Percentiles rank a stretch among this genome's conserved stretches.
phyloP scores from a whole-genome alignment of 2,113 vertebrate genomes.

The Trematomus loennbergii region DNA sequence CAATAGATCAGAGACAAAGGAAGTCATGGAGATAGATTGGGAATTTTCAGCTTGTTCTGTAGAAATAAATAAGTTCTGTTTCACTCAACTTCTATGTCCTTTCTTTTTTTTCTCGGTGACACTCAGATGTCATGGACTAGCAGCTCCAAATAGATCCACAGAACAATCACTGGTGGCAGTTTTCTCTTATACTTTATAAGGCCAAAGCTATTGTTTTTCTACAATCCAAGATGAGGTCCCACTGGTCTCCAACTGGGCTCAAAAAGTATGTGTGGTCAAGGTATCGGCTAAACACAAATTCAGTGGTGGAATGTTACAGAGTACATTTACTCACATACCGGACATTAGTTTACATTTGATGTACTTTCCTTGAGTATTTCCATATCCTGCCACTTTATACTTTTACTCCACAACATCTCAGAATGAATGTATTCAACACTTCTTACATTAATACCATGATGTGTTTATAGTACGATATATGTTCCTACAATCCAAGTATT shows the following conservation, averaged over 20 bases:
- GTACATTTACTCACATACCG: too few species aligned
- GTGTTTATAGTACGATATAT: too few species aligned
- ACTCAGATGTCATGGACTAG: conserved; percentile 28
- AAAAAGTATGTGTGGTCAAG: neutral
- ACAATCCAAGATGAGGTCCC: neutral
- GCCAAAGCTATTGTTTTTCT: neutral
- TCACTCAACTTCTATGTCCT: conserved; percentile 47
- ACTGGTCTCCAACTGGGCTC: conserved; percentile 4
- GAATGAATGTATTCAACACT: too few species aligned
- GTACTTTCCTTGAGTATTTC: too few species aligned
- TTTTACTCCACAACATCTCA: too few species aligned
- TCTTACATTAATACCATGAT: too few species aligned
- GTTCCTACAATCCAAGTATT: too few species aligned
- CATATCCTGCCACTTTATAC: too few species aligned
- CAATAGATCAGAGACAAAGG: conserved; percentile 64
- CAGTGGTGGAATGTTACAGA: too few species aligned
- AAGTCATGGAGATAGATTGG: conserved; percentile 73
- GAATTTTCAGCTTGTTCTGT: conserved; percentile 62
- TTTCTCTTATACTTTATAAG: neutral
- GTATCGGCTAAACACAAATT: neutral
- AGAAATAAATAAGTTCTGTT: conserved; percentile 71
- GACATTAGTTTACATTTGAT: too few species aligned
- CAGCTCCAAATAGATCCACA: conserved; percentile 13
- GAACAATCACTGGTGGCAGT: neutral
- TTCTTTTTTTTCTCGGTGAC: conserved; percentile 16